Evolutionary conservation across 2,888 invertebrate species (phyloP).

Genomic region (Drepanosiphum platanoidis): DNA sequence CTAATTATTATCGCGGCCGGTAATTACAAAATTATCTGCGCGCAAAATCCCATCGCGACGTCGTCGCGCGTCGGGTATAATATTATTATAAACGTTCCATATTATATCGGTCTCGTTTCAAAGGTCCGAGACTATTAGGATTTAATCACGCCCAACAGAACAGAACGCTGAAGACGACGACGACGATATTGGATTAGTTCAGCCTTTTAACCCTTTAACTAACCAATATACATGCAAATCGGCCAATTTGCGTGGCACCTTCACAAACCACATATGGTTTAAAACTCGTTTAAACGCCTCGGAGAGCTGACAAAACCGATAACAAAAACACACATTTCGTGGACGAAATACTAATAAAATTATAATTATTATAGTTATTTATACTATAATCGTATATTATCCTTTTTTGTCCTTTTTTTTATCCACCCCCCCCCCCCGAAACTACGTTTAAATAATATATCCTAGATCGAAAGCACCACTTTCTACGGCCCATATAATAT

Average conservation of each 20-base stretch:
- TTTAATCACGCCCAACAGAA: constrained; percentile 19
- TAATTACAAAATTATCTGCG: constrained; percentile 29
- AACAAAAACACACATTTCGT: no score
- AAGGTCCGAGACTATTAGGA: constrained; percentile 38
- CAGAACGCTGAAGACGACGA: neutral
- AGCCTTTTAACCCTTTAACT: constrained; percentile 39
- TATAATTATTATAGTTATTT: no score
- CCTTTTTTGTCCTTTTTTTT: no score
- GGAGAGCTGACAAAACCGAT: constrained; percentile 12
- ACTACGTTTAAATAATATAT: no score
- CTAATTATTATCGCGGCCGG: neutral
- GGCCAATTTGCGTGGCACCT: constrained; percentile 19
- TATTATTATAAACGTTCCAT: no score
- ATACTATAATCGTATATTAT: no score
- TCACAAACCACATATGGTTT: constrained; percentile 8
- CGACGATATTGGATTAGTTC: constrained; percentile 56
- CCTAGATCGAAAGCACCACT: no score
- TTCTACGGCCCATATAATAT: no score
- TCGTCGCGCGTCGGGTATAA: no score
- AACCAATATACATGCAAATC: constrained; percentile 55
- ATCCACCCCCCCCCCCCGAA: no score
- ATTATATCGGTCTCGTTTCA: constrained; percentile 17
- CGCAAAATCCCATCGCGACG: neutral
- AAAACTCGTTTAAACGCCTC: neutral
- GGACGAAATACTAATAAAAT: no score